Evolutionary conservation across 2,888 invertebrate species (phyloP).

Genomic region (Pinctada fucata): DNA sequence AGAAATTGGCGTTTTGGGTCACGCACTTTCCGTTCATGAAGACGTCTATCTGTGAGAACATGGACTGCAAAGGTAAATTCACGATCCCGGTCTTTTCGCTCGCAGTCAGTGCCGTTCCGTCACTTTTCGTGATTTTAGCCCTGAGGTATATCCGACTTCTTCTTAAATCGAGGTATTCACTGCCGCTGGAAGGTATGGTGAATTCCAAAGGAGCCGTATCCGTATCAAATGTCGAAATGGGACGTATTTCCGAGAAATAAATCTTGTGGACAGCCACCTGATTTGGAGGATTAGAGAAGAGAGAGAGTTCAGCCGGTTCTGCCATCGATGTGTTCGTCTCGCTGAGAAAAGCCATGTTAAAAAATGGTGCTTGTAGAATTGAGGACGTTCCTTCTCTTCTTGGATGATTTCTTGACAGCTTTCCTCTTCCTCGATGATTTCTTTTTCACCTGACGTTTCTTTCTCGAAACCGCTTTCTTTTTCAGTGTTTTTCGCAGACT

Average conservation of each 20-base stretch:
- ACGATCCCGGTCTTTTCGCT: constrained; percentile 19
- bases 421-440: background rate
- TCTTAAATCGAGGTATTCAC: constrained; percentile 37
- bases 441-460: constrained; percentile 8
- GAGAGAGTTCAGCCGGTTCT: no score
- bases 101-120: no score
- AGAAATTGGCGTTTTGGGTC: no score
- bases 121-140: no score
- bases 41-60: constrained; percentile 44
- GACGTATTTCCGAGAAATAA: constrained; percentile 32
- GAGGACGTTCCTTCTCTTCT: no score
- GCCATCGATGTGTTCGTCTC: background rate
- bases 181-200: no score
- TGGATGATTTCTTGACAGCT: background rate
- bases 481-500: background rate
- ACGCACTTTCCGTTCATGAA: constrained; percentile 27
- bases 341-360: background rate
- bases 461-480: constrained; percentile 3
- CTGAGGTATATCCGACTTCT: constrained; percentile 22
- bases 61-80: constrained; percentile 35
- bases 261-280: constrained; percentile 21
- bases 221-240: no score
- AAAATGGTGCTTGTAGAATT: no score
- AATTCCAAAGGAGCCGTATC: no score
- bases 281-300: no score